Evolutionary conservation across 1,140 invertebrate genomes (phyloP).

Genomic region (Vollenhovia emeryi): DNA sequence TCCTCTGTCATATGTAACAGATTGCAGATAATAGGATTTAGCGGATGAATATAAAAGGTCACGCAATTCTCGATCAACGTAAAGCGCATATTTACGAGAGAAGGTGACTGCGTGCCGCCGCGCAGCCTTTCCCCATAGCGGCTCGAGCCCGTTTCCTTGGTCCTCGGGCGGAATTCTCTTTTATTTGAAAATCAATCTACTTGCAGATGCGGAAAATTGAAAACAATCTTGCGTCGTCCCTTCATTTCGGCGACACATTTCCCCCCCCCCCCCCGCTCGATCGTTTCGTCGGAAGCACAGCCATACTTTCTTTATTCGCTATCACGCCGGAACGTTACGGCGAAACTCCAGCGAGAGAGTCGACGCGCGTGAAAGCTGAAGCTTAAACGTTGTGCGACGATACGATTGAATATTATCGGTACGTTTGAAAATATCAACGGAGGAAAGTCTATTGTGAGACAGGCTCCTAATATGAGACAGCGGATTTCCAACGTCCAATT

Average conservation of each 20-base stretch:
- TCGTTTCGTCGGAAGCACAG: background rate
- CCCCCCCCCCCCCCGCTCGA: too few species aligned
- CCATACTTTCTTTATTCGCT: background rate
- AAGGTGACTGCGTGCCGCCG: background rate
- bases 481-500: too few species aligned
- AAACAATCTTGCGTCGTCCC: background rate
- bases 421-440: constrained; percentile 20
- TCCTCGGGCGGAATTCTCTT: background rate
- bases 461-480: too few species aligned
- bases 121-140: background rate
- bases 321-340: background rate
- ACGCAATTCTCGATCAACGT: background rate
- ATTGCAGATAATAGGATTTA: background rate
- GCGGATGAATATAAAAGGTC: background rate
- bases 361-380: background rate
- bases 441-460: too few species aligned
- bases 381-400: background rate
- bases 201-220: constrained; percentile 31
- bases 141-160: background rate
- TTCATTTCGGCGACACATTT: constrained; percentile 7
- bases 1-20: background rate
- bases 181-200: constrained; percentile 40
- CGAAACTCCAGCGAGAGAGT: background rate
- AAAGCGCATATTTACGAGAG: background rate
- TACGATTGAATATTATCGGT: constrained; percentile 12